Evolutionary conservation across 1,140 invertebrate species (phyloP), one percentile per base, ranked within the genome.

Genomic region (Ephestia elutella): DNA sequence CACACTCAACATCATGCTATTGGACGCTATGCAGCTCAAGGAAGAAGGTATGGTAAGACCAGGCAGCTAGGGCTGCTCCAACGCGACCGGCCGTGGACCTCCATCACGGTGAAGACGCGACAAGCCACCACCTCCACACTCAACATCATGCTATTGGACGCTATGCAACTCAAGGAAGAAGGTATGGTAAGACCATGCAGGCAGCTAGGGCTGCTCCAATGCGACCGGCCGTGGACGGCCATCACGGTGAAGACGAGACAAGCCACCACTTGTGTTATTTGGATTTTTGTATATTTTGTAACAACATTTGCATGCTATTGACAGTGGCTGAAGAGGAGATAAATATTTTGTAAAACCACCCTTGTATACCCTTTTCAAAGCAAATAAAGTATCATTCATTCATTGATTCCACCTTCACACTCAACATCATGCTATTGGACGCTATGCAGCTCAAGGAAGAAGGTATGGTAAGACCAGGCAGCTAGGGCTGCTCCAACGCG

Each of bases 191-290:
- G 7, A 87, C 86, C 0, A n/a, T n/a, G n/a, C n/a, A 73, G 83
- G 11, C 79, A 89, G 57, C 60, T 90, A 9, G 87, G 87, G 3
- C 44, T 84, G 2, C 57, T 89, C 1, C 87, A 89, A 57, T 66
- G 86, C 0, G 86, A 89, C 32, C 59, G 84, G 9, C 87, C 89
- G 0, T 87, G 83, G 86, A 88, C 87, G 0, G 83, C 88, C n/a
- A 89, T 89, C 51, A 89, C 86, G 0, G 85, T 89, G 21, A 89
- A 89, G 60, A 89, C 87, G 0, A 66, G 78, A n/a, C 86, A 89
- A 56, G 88, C 85, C 0, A 89, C n/a, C n/a, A n/a, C n/a, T n/a
- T n/a, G n/a, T n/a, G n/a, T n/a, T n/a, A n/a, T n/a, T n/a, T n/a
- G n/a, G n/a, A n/a, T n/a, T n/a, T n/a, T n/a, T n/a, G n/a, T n/a